A percentile compares a stretch with the other conserved stretches of the same genome.
phyloP scores from a whole-genome alignment of 2,888 invertebrate genomes.

The Mythimna impura region DNA sequence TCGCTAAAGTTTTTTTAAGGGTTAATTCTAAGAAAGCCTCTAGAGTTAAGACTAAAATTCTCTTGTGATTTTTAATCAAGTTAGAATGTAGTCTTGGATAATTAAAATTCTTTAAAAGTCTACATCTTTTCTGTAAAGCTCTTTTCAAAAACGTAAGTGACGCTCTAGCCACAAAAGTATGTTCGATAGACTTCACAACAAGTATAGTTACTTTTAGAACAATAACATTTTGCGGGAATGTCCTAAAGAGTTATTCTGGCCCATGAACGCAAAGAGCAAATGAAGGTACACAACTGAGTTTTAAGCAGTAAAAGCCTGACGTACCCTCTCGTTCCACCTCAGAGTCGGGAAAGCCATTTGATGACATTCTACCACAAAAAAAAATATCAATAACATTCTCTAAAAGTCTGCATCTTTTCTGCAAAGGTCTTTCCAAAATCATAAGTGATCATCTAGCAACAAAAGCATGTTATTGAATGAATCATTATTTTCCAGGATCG shows the following conservation, averaged over 20 bases:
- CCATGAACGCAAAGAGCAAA: no score
- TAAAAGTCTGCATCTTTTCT: conserved; percentile 21
- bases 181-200: not conserved
- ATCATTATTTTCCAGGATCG: conserved; percentile 82
- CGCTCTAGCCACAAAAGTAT: not conserved
- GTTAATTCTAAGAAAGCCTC: not conserved
- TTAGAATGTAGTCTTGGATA: not conserved
- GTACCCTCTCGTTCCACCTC: no score
- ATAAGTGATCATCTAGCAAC: not conserved
- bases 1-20: conserved; percentile 15
- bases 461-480: not conserved
- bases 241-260: no score
- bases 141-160: conserved; percentile 35
- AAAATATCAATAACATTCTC: not conserved
- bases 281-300: no score
- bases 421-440: conserved; percentile 32
- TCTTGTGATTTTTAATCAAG: not conserved
- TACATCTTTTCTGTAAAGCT: conserved; percentile 33
- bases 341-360: no score
- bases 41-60: no score
- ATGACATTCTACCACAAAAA: no score
- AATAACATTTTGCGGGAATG: no score
- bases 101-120: conserved; percentile 6
- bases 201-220: no score
- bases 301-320: no score